Evolutionary conservation across 2,797 vertebrate species (phyloP), one percentile per base, ranked within the genome.

Genomic region (Manis pentadactyla): DNA sequence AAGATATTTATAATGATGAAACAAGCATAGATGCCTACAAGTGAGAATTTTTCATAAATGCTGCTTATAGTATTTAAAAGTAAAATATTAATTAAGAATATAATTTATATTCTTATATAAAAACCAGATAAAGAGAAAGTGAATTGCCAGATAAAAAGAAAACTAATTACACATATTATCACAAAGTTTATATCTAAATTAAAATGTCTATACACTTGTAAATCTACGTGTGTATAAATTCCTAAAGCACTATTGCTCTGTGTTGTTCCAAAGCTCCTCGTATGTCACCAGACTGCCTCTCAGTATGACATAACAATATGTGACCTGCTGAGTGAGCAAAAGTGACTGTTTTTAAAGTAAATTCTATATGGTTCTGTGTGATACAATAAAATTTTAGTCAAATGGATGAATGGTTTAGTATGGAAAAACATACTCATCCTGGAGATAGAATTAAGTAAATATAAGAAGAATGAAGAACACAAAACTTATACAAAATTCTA

Each of bases 21-120:
- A 17, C 1, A 51, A 78, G 10, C 19, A 46, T 97, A 53, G 83
- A 79, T 2, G 12, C 59, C 9, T 97, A 88, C 39, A 96, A 84
- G 98, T 98, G 98, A 98, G 98, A 95, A 11, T 27, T 91, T 79
- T 95, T 95, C n/a, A 77, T n/a, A 71, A 66, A 49, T 71, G 1
- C 3, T 61, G 31, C 25, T 53, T 84, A 73, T 1, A 75, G 7
- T 5, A 66, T 63, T 83, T 86, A 83, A 23, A 84, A 86, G 10
- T 87, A 42, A 93, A 93, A 59, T 59, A 23, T 84, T 94, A 86
- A 66, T 59, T 83, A n/a, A 90, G 63, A 73, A 46, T 49, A 0
- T 57, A 59, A 75, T 55, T 19, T 75, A 55, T 73, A 57, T 77
- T 77, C 19, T 2, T 61, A 7, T 39, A 79, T 46, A 37, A 92